Percentiles rank a stretch among this genome's conserved stretches.
phyloP scores from a whole-genome alignment of 1,140 invertebrate genomes.

The Drosophila novamexicana region DNA sequence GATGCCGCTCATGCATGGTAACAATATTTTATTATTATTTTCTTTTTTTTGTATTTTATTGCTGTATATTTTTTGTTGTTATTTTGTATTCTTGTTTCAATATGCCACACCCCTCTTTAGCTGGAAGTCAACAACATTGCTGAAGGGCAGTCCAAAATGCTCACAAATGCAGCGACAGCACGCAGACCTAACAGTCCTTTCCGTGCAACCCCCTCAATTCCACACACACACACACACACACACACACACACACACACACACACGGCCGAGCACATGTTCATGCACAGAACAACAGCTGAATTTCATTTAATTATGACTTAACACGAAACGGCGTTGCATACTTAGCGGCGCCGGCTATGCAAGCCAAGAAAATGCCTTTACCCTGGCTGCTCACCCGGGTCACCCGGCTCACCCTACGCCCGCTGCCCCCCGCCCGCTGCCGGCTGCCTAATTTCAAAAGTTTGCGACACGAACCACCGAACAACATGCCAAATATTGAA shows the following conservation, averaged over 20 bases:
- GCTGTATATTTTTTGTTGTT: neutral
- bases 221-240: neutral
- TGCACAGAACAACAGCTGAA: constrained; percentile 46
- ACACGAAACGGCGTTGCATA: constrained; percentile 74
- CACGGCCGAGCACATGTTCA: neutral
- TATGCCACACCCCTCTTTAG: constrained; percentile 27
- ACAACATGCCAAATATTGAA: constrained; percentile 69
- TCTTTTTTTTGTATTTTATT: constrained; percentile 11
- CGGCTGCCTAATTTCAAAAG: constrained; percentile 46
- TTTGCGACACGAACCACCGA: constrained; percentile 58
- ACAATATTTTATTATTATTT: constrained; percentile 9
- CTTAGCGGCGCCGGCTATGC: constrained; percentile 59
- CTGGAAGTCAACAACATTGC: constrained; percentile 37
- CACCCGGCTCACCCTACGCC: neutral
- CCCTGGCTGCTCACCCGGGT: neutral
- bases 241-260: neutral
- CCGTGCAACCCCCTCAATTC: neutral
- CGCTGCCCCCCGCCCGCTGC: neutral
- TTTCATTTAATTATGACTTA: constrained; percentile 80
- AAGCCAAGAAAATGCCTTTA: constrained; percentile 51
- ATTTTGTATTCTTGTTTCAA: neutral
- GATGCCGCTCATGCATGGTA: constrained; percentile 24
- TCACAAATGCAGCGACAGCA: constrained; percentile 46
- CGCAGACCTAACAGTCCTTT: constrained; percentile 22
- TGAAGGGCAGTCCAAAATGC: constrained; percentile 43